phyloP scores from a whole-genome alignment of 2,797 vertebrate genomes.

The Alauda arvensis region DNA sequence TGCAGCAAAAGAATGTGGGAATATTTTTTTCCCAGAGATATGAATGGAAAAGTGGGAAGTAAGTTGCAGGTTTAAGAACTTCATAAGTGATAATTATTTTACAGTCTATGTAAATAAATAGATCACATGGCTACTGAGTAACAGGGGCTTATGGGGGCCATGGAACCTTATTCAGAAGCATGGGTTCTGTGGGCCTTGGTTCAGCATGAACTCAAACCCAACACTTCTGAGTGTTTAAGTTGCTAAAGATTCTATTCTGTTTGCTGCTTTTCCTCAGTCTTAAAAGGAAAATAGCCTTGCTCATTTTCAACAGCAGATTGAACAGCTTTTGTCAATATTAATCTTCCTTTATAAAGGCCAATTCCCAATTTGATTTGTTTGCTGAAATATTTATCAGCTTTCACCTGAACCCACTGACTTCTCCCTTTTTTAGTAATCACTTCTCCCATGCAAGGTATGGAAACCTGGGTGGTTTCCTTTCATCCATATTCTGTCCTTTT shows the following conservation, averaged over 20 bases:
- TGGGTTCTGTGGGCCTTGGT: not conserved
- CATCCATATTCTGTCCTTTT: not conserved
- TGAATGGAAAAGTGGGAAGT: not conserved
- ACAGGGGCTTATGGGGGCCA: accelerated
- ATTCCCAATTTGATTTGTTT: slow-evolving; percentile 12
- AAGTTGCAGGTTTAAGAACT: not conserved
- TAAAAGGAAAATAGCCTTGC: slow-evolving; percentile 48
- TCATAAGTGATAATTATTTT: not conserved
- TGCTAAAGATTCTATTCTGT: not conserved
- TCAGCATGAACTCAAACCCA: not conserved
- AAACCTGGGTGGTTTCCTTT: not conserved
- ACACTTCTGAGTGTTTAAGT: not conserved
- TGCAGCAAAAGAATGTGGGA: not conserved
- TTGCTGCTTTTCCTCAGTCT: slow-evolving; percentile 28
- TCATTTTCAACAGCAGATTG: not conserved
- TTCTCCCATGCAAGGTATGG: not conserved
- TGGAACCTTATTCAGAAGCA: not conserved
- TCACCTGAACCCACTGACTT: not conserved
- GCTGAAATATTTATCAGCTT: slow-evolving; percentile 23
- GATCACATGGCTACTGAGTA: not conserved
- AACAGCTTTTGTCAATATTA: slow-evolving; percentile 45
- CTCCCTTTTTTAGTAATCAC: not conserved
- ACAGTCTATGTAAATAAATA: not conserved
- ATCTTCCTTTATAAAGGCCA: slow-evolving; percentile 39
- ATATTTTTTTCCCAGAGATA: not conserved